Evolutionary conservation across 37 sponge, comb jelly and placozoan genomes (phyloP).

Genomic region (Crambe crambe): DNA sequence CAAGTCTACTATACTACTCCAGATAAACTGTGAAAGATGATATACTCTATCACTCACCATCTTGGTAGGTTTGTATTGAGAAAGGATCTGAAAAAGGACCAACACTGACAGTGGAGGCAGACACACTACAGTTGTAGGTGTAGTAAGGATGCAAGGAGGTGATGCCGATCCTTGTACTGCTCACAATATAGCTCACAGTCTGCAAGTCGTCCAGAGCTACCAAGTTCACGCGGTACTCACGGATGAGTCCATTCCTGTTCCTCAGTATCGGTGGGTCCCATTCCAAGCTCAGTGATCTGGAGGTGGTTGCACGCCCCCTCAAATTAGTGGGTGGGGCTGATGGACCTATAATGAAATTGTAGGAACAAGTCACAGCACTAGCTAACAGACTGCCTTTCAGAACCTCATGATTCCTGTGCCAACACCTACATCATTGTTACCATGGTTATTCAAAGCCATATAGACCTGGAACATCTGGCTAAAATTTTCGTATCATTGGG

Average conservation of each 20-base stretch:
- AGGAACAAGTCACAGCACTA: too few relatives aligned
- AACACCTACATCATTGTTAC: too few relatives aligned
- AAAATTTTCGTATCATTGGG: too few relatives aligned
- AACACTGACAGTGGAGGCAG: constrained; percentile 22
- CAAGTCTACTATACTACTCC: too few relatives aligned
- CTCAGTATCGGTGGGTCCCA: not conserved
- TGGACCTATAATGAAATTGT: too few relatives aligned
- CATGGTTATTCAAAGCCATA: too few relatives aligned
- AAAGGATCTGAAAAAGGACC: constrained; percentile 27
- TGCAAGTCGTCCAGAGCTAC: not conserved
- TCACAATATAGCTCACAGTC: not conserved
- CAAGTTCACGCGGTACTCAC: constrained; percentile 30
- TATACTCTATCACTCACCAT: constrained; percentile 43
- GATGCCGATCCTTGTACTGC: not conserved
- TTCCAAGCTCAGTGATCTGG: not conserved
- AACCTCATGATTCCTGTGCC: too few relatives aligned
- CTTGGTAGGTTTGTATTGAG: constrained; percentile 21
- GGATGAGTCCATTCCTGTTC: constrained; percentile 7
- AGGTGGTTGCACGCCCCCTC: not conserved
- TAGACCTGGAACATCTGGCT: too few relatives aligned
- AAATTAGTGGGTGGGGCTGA: not conserved
- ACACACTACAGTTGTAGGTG: constrained; percentile 25
- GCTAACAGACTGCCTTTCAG: too few relatives aligned
- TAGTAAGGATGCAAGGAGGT: constrained; percentile 44
- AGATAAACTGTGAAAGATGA: too few relatives aligned